Conservation (phyloP, 2,888 invertebrate genomes). For the Acronicta psi region DNA sequence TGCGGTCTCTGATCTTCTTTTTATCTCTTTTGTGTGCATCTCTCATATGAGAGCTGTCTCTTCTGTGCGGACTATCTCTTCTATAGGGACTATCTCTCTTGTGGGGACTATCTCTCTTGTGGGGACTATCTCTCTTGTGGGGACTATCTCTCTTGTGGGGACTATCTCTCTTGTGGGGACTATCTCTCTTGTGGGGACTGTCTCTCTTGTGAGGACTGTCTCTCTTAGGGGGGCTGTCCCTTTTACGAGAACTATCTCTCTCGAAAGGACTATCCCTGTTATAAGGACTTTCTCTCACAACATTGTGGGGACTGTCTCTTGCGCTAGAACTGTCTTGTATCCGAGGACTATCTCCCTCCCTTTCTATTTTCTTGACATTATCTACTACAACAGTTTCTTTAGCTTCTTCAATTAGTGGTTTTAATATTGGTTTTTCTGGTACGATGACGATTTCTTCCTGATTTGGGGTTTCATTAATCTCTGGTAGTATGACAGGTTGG, state of each 20-base stretch:
- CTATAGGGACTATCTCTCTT: constrained; percentile 34
- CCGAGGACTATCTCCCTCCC: constrained; percentile 45
- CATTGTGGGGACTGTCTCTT: constrained; percentile 57
- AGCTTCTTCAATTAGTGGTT: constrained; percentile 38
- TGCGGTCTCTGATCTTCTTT: constrained; percentile 70
- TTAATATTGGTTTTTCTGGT: constrained; percentile 28
- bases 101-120: constrained; percentile 44
- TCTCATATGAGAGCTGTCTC: constrained; percentile 41
- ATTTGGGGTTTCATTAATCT: constrained; percentile 55
- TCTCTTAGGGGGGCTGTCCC: constrained; percentile 43
- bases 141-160: constrained; percentile 42
- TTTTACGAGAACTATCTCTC: constrained; percentile 42
- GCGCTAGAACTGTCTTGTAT: constrained; percentile 52
- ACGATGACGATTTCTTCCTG: constrained; percentile 31
- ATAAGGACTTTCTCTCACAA: constrained; percentile 3
- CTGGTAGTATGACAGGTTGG: constrained; percentile 47
- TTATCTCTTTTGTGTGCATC: constrained; percentile 63
- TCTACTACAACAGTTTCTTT: constrained; percentile 28
- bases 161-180: constrained; percentile 32
- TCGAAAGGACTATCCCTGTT: constrained; percentile 44
- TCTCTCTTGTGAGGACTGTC: constrained; percentile 47
- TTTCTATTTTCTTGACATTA: constrained; percentile 35
- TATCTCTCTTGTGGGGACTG: constrained; percentile 15
- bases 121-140: constrained; percentile 45
- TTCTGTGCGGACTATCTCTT: constrained; percentile 35